phyloP scores from a whole-genome alignment of 2,113 vertebrate genomes.

The Zosterops japonicus region DNA sequence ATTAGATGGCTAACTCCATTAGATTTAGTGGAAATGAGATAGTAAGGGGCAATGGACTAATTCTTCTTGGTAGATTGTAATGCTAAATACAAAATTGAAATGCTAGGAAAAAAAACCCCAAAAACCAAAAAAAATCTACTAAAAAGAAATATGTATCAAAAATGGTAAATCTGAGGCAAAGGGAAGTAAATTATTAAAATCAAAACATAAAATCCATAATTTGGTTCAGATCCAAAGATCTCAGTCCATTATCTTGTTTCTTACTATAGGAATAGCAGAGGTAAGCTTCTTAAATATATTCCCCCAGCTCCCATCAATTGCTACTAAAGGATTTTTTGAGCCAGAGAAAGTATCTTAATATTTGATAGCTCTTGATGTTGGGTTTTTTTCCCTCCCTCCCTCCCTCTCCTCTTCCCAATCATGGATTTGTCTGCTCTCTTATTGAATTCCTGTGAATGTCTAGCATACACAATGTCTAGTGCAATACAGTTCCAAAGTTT shows the following conservation, averaged over 20 bases:
- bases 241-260: background rate
- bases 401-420: background rate
- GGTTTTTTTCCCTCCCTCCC: background rate
- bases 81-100: background rate
- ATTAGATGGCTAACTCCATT: background rate
- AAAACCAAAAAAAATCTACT: background rate
- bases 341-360: background rate
- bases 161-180: background rate
- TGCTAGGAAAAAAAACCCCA: background rate
- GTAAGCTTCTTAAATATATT: background rate
- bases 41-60: background rate
- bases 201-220: background rate
- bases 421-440: constrained; percentile 9
- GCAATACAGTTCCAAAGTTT: background rate
- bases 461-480: background rate
- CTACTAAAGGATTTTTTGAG: background rate
- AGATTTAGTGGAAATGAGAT: background rate
- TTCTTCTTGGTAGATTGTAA: background rate
- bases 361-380: background rate
- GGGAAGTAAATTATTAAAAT: background rate
- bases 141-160: background rate
- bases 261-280: background rate
- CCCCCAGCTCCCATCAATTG: background rate
- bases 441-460: background rate
- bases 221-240: background rate